Evolutionary conservation across 30 jellyfish, hydroid and myxozoan species (phyloP).

Genomic region (Turritopsis rubra): DNA sequence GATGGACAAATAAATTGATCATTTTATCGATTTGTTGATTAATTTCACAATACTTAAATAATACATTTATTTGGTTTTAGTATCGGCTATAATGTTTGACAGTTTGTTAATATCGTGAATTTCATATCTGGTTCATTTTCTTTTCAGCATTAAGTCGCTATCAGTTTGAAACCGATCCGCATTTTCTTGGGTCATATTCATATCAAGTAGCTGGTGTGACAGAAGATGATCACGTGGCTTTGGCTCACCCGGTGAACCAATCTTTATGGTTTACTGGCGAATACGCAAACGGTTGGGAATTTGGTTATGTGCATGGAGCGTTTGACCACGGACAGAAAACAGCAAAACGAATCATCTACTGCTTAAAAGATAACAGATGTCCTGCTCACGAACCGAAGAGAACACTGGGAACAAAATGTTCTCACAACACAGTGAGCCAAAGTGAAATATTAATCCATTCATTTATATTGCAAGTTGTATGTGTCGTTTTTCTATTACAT

Average conservation of each 20-base stretch:
- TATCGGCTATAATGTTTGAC: too few species aligned
- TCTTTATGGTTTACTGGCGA: conserved; percentile 80
- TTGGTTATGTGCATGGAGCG: conserved; percentile 45
- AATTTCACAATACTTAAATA: too few species aligned
- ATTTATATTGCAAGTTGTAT: too few species aligned
- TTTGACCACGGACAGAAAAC: conserved; percentile 33
- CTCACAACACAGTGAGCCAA: too few species aligned
- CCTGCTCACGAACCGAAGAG: background rate
- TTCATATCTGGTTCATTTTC: too few species aligned
- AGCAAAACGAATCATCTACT: conserved; percentile 19
- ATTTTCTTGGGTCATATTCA: conserved; percentile 58
- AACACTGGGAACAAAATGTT: background rate
- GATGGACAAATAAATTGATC: too few species aligned
- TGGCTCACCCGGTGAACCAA: conserved; percentile 37
- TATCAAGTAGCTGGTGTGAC: conserved; percentile 40
- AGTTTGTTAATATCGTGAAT: too few species aligned
- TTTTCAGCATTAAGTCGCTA: conserved; percentile 26
- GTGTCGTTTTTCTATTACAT: too few species aligned
- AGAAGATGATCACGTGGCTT: conserved; percentile 14
- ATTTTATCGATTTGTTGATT: too few species aligned
- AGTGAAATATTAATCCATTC: too few species aligned
- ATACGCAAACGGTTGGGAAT: conserved; percentile 28
- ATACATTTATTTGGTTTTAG: too few species aligned
- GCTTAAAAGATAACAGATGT: background rate
- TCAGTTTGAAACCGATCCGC: conserved; percentile 39